Evolutionary conservation across 2,888 invertebrate genomes (phyloP), one percentile per base, ranked within the genome.

Genomic region (Phalera bucephala): DNA sequence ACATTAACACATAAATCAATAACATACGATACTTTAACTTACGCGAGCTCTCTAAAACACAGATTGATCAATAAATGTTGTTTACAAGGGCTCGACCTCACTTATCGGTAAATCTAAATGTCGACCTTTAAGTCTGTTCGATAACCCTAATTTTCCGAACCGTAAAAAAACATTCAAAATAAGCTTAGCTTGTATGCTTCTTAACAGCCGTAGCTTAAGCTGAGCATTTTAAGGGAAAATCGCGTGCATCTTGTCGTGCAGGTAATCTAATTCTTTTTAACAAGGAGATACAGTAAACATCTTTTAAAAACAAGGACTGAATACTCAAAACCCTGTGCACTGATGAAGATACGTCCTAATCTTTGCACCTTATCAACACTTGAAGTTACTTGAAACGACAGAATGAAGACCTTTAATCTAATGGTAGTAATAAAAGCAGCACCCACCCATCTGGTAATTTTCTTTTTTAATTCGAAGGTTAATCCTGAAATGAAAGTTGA

Each of bases 21-120:
- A 15, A 15, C 9, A 25, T 25, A 28, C 9, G n/a, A 29, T 10
- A 19, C 14, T 19, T 19, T 11, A 19, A 19, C 29, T 19, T 29
- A 17, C 7, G 19, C 11, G 11, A 27, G 9, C 8, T 14, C 19
- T 29, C 17, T 19, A 11, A 19, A 29, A 29, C 11, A 29, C 11
- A 28, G 28, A 19, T 29, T 29, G 17, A 19, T 29, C 11, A 29
- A 19, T 17, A 29, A 19, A 29, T 29, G 28, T 29, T 19, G 19
- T 29, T 29, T 14, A 19, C 19, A 29, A 19, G 19, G 17, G 11
- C 29, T n/a, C 19, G 29, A 29, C 29, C 29, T 19, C 19, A 7
- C 8, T 29, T 29, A 19, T 29, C 17, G 19, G 8, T 7, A 29
- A 29, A 29, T 29, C 29, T 15, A 28, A 14, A 29, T 29, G 17